Evolutionary conservation across 2,888 invertebrate species (phyloP), one percentile per base, ranked within the genome.

Genomic region (Hartigia nigra): DNA sequence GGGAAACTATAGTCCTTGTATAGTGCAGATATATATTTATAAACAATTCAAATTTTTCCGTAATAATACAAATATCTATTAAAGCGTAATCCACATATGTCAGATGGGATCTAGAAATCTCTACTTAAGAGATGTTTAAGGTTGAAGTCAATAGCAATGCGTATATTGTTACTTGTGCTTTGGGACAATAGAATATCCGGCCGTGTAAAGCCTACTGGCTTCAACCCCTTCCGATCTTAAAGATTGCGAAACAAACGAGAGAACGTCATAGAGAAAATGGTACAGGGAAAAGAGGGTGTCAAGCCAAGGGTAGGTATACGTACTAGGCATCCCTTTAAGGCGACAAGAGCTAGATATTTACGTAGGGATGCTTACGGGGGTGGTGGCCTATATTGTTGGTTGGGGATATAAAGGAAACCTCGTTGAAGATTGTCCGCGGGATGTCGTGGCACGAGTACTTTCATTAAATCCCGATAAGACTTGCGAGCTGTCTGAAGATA

Each of bases 221-320:
- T 37, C 85, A 91, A 90, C 90, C 91, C 91, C 34, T 90, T 90
- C 85, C 90, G 91, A 91, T 91, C 90, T 91, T 91, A 91, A 91
- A 91, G 91, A 91, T 91, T 91, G 90, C 89, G 90, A 90, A 91
- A 91, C 90, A 91, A 91, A 90, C 89, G 90, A 88, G 90, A 89
- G 88, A 86, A 89, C 86, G 85, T 55, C 55, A 23, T 23, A 55
- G 55, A 23, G 55, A 55, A 89, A 90, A 87, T 86, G 86, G 55
- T 23, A 55, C 23, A 55, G 86, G 88, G 86, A 87, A 87, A 91
- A 91, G 90, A 89, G 91, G 91, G 91, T 91, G 91, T 89, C 88
- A 89, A 90, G 86, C 86, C 83, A 83, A 83, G 87, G 84, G 86
- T 85, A 79, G 78, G 77, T 78, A 78, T 79, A 79, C 79, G 78